These are phyloP conservation scores for Trachythela sp. DNA, from an alignment of 64 coral and sea anemone genomes.

Conservation along the genomic window DNA sequence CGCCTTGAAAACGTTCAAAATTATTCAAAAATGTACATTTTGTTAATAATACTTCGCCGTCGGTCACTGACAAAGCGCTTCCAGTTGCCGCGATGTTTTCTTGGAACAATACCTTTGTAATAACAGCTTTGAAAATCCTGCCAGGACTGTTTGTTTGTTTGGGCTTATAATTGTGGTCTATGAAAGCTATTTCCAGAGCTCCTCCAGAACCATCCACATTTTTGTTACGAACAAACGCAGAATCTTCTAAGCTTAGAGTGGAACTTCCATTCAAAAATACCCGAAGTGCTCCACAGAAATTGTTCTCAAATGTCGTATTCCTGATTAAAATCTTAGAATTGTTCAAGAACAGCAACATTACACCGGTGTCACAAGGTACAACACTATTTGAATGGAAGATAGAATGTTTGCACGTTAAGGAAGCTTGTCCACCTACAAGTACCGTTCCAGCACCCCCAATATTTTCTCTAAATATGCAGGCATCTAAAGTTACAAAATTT, in stretches of 20 bases:
- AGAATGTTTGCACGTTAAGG: not conserved
- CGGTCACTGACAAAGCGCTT: conserved; percentile 27
- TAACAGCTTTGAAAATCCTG: not conserved
- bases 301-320: not conserved
- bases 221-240: not conserved
- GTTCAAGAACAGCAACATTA: not conserved
- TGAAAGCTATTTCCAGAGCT: not conserved
- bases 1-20: conserved; percentile 47
- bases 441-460: not conserved
- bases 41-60: conserved; percentile 26
- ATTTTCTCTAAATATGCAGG: not conserved
- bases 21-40: conserved; percentile 65
- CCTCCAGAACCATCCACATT: not conserved
- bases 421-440: not conserved
- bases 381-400: not conserved
- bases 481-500: not conserved
- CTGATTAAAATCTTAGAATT: not conserved
- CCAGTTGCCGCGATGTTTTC: conserved; percentile 41
- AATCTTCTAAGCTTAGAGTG: not conserved
- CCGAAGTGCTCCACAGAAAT: not conserved
- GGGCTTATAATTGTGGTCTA: not conserved
- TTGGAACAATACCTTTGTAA: conserved; percentile 7
- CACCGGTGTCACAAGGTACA: not conserved
- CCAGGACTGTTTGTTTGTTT: not conserved
- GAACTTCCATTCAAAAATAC: not conserved